These are phyloP conservation scores for Zingel zingel DNA, from an alignment of 2,113 vertebrate species.

Conservation along the genomic window DNA sequence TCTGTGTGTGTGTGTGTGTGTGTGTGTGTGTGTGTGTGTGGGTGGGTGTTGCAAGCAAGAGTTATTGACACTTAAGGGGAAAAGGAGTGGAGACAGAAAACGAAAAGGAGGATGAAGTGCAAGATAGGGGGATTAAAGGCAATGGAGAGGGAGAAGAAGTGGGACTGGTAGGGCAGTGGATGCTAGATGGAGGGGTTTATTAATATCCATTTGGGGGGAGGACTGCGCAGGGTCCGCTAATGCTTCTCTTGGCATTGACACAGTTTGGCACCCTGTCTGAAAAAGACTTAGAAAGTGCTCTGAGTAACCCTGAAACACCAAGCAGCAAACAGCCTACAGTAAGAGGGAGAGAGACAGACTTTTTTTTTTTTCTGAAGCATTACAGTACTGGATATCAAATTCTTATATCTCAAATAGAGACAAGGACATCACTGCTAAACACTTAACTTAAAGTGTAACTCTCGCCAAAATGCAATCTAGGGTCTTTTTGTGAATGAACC, in stretches of 20 bases:
- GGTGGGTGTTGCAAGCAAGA: slow-evolving; percentile 57
- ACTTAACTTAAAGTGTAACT: not conserved
- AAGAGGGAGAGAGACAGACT: slow-evolving; percentile 29
- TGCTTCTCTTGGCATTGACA: slow-evolving; percentile 79
- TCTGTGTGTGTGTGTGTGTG: slow-evolving; percentile 10
- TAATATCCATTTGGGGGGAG: slow-evolving; percentile 76
- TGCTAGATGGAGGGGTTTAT: slow-evolving; percentile 72
- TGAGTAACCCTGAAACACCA: slow-evolving; percentile 66
- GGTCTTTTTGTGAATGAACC: no score
- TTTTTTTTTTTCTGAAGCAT: slow-evolving; percentile 41
- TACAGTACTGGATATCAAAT: slow-evolving; percentile 16
- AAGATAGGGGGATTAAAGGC: slow-evolving; percentile 60
- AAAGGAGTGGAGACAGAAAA: slow-evolving; percentile 63
- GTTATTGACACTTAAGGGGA: slow-evolving; percentile 75
- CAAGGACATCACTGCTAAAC: slow-evolving; percentile 3
- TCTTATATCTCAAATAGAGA: not conserved
- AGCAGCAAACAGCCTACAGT: slow-evolving; percentile 48
- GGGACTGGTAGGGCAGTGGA: slow-evolving; percentile 58
- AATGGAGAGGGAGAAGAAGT: slow-evolving; percentile 60
- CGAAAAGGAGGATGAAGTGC: slow-evolving; percentile 61
- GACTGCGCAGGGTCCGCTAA: slow-evolving; percentile 67
- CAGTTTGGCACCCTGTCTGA: slow-evolving; percentile 72
- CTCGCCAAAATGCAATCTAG: no score
- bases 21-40: slow-evolving; percentile 20
- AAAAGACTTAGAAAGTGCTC: slow-evolving; percentile 71